Conservation (phyloP, 2,113 vertebrate genomes). For the Todiramphus saurophagus region DNA sequence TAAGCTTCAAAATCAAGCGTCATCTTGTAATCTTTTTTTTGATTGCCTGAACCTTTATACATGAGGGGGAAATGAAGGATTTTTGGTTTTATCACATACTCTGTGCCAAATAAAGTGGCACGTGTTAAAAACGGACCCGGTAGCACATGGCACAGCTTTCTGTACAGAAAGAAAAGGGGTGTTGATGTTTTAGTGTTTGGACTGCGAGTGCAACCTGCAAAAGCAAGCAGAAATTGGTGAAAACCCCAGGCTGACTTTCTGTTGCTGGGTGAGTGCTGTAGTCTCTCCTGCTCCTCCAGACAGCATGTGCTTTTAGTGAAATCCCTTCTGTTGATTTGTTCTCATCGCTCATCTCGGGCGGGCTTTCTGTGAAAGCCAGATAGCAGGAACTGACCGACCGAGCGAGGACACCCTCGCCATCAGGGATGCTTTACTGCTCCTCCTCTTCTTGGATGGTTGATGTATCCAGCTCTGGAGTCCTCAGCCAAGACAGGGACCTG, state of each 20-base stretch:
- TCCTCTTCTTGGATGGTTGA: no score
- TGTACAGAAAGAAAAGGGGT: background rate
- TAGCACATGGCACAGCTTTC: background rate
- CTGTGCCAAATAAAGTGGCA: background rate
- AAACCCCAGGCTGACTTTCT: background rate
- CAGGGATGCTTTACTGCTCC: no score
- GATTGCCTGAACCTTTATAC: background rate
- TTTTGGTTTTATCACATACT: background rate
- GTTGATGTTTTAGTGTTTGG: background rate
- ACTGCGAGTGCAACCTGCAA: background rate
- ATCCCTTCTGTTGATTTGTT: background rate
- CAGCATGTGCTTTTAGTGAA: background rate
- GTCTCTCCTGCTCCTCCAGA: background rate
- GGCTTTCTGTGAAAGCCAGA: background rate
- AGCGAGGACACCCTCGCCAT: no score
- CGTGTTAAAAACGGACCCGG: fast-evolving
- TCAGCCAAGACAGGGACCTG: no score
- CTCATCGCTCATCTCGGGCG: no score
- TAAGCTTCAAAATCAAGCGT: background rate
- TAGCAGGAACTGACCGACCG: no score
- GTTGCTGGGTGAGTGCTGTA: background rate
- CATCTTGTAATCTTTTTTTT: background rate
- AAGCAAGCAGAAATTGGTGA: background rate
- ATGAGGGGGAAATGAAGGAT: fast-evolving
- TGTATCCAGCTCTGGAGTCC: no score